Evolutionary conservation across 92 coral and sea anemone species (phyloP).

Genomic region (Zoanthus sansibaricus): DNA sequence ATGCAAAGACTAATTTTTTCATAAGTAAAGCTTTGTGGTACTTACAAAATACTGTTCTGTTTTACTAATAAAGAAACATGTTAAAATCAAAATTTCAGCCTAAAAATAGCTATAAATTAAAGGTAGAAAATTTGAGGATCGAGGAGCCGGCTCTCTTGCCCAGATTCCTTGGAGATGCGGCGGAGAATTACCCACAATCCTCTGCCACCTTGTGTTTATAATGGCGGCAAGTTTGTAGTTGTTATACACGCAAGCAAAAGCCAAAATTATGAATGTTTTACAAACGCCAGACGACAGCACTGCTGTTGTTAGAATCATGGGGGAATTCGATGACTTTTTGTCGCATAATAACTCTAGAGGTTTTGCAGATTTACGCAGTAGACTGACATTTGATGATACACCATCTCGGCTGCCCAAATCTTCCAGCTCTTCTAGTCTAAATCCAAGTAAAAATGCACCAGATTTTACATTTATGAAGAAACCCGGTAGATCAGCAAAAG

Average conservation of each 20-base stretch:
- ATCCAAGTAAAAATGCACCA: background rate
- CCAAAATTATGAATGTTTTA: constrained; percentile 71
- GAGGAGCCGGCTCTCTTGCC: too few relatives aligned
- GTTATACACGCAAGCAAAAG: background rate
- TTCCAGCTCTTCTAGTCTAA: constrained; percentile 5
- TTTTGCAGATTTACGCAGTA: constrained; percentile 59
- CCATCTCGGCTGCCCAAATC: constrained; percentile 12
- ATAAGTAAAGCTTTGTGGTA: too few relatives aligned
- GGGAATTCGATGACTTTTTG: constrained; percentile 85
- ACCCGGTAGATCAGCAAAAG: constrained; percentile 13
- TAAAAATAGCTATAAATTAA: too few relatives aligned
- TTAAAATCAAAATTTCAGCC: too few relatives aligned
- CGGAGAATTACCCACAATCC: constrained; percentile 23
- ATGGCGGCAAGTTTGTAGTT: constrained; percentile 30
- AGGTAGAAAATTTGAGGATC: too few relatives aligned
- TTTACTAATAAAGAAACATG: too few relatives aligned
- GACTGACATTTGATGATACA: constrained; percentile 78
- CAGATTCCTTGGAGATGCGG: background rate
- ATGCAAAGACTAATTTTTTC: too few relatives aligned
- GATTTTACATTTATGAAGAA: constrained; percentile 44
- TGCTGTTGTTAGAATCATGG: constrained; percentile 92
- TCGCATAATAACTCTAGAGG: constrained; percentile 64
- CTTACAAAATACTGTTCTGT: too few relatives aligned
- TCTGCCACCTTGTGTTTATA: constrained; percentile 15
- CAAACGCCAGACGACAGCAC: constrained; percentile 98